A percentile compares a stretch with the other conserved stretches of the same genome.
phyloP scores from a whole-genome alignment of 1,140 invertebrate genomes.

The Drosophila truncata region DNA sequence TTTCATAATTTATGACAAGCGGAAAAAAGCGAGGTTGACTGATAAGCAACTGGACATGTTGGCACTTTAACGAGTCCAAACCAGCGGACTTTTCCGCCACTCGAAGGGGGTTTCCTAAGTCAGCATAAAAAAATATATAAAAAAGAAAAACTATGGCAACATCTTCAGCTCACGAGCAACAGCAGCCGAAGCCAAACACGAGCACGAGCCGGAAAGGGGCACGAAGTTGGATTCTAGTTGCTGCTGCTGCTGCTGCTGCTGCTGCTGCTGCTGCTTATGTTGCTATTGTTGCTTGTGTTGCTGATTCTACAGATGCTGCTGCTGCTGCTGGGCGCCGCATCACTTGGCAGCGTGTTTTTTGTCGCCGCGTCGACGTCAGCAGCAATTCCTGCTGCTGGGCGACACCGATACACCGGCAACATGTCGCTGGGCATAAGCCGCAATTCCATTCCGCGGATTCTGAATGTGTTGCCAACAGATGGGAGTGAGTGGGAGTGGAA shows the following conservation, averaged over 20 bases:
- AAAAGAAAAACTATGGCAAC: constrained; percentile 26
- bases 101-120: constrained; percentile 26
- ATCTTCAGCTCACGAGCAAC: constrained; percentile 67
- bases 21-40: constrained; percentile 59
- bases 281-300: constrained; percentile 37
- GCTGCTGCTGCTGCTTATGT: constrained; percentile 33
- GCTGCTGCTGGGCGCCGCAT: constrained; percentile 73
- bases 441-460: background rate
- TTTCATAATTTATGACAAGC: constrained; percentile 75
- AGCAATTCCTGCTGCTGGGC: constrained; percentile 59
- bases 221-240: constrained; percentile 53
- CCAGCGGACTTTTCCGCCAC: constrained; percentile 21
- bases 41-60: constrained; percentile 65
- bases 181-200: constrained; percentile 13
- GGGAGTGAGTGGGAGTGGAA: background rate
- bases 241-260: constrained; percentile 16
- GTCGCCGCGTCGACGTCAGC: constrained; percentile 79
- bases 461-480: constrained; percentile 44
- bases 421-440: constrained; percentile 40
- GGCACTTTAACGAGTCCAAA: constrained; percentile 39
- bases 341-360: constrained; percentile 80
- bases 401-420: constrained; percentile 60
- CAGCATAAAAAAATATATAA: background rate
- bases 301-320: constrained; percentile 30
- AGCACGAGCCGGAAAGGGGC: constrained; percentile 1